phyloP scores from a whole-genome alignment of 2,888 invertebrate species.

The Elysia crispata region DNA sequence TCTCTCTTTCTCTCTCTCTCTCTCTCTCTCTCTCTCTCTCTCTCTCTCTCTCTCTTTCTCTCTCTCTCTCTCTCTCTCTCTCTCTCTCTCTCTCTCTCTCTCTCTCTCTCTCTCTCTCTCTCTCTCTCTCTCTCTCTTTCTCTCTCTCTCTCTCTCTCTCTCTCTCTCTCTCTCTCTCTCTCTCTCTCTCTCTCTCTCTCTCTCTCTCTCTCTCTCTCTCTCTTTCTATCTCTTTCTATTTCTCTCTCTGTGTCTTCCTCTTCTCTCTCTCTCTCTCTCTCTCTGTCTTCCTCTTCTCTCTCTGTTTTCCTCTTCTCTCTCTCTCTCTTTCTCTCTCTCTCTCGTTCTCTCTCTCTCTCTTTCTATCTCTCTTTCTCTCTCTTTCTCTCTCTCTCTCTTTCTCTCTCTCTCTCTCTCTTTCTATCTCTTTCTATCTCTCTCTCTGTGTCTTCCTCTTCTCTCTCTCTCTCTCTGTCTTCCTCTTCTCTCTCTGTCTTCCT shows the following conservation, averaged over 20 bases:
- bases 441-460: no score
- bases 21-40: no score
- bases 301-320: no score
- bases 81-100: not conserved
- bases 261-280: no score
- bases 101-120: conserved; percentile 7
- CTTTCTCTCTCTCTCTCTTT: not conserved
- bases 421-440: not conserved
- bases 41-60: not conserved
- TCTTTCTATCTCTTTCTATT: not conserved
- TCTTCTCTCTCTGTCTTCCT: no score
- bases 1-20: no score
- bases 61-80: not conserved
- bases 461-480: no score
- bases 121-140: conserved; percentile 6
- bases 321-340: not conserved
- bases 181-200: not conserved
- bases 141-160: conserved; percentile 6
- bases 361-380: not conserved
- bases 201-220: conserved; percentile 21
- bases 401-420: not conserved
- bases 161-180: conserved; percentile 15
- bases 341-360: not conserved
- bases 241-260: no score
- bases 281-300: no score